Percentiles rank a stretch among this genome's conserved stretches.
Evolutionary conservation across 35 echinoderm and acorn worm genomes (phyloP).

Genomic region (Strongylocentrotus purpuratus): DNA sequence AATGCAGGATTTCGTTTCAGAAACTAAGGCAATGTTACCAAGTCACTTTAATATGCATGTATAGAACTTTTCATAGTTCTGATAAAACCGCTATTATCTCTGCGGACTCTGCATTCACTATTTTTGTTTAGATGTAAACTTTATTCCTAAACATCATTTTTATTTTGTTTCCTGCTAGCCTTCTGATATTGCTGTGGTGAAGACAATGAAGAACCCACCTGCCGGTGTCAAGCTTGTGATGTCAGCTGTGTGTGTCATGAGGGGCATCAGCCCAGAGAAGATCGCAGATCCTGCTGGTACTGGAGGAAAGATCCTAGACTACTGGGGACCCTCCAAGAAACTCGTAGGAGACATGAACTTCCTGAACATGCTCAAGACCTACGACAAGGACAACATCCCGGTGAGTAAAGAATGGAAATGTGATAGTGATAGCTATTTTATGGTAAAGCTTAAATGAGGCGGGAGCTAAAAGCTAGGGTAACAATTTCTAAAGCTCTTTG

Average conservation of each 20-base stretch:
- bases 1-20: no score
- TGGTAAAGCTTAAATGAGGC: neutral
- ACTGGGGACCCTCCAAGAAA: slow-evolving; percentile 96
- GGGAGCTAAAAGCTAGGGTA: no score
- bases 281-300: slow-evolving; percentile 94
- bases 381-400: slow-evolving; percentile 93
- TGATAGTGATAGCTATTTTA: neutral
- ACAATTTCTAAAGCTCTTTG: no score
- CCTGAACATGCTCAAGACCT: slow-evolving; percentile 78
- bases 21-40: no score
- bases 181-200: slow-evolving; percentile 92
- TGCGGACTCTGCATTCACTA: no score
- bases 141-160: neutral
- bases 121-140: no score
- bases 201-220: slow-evolving; percentile 97
- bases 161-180: slow-evolving; percentile 59
- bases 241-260: slow-evolving; percentile 78
- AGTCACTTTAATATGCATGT: no score
- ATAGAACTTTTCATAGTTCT: no score
- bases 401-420: slow-evolving; percentile 47
- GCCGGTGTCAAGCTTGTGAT: slow-evolving; percentile 91
- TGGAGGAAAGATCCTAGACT: slow-evolving; percentile 98
- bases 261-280: slow-evolving; percentile 93
- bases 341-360: slow-evolving; percentile 99
- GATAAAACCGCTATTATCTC: no score